Conservation (phyloP, 2,113 vertebrate species). For the Prunella himalayana region DNA sequence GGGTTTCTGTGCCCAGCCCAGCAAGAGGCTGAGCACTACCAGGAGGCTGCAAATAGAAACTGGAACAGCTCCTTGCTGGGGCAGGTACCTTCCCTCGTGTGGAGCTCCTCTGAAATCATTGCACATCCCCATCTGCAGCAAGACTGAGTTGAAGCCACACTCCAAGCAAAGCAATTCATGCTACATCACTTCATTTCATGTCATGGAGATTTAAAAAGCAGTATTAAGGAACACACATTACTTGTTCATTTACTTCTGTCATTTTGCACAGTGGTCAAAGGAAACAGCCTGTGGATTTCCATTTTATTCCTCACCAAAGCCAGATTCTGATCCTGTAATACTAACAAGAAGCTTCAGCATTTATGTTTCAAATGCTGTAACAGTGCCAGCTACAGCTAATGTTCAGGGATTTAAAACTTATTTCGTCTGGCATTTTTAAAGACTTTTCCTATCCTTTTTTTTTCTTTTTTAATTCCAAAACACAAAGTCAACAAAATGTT, state of each 20-base stretch:
- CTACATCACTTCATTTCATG: background rate
- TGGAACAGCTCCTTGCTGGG: background rate
- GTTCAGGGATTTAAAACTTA: background rate
- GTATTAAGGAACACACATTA: background rate
- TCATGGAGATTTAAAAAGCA: background rate
- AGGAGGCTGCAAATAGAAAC: background rate
- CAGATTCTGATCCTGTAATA: background rate
- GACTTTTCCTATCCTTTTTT: background rate
- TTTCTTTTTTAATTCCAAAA: background rate
- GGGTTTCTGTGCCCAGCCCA: background rate
- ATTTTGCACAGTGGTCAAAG: background rate
- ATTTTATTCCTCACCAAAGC: background rate
- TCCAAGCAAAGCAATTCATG: background rate
- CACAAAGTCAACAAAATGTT: background rate
- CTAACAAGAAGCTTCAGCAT: background rate
- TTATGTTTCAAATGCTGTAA: background rate
- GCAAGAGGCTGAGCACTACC: background rate
- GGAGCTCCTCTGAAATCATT: background rate
- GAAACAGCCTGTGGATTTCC: background rate
- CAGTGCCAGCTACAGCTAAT: background rate
- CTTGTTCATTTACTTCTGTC: background rate
- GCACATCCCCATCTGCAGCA: background rate
- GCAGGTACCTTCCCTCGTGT: background rate
- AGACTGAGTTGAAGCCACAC: background rate
- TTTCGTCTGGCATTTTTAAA: background rate